Base-by-base conservation (phyloP, 1,140 invertebrate species). In the Ruditapes philippinarum region DNA sequence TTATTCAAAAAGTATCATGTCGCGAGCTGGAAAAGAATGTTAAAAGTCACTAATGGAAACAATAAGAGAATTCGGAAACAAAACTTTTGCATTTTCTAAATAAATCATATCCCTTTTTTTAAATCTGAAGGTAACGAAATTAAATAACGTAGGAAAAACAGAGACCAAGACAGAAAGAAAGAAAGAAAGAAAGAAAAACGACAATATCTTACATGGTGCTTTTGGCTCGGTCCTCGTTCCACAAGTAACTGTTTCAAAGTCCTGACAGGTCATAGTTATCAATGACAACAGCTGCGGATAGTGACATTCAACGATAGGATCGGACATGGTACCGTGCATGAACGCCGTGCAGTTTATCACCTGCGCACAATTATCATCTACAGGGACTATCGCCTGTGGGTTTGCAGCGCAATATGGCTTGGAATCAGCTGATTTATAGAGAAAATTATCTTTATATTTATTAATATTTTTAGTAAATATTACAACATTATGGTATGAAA, bases 241-340 rank as follows among this genome's bases (percentile, higher is more conserved):
- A 89, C 92, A 93, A 1, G 68, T 38, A 7, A 93, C 92, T 25
- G 90, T 62, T 38, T 86, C 78, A 62, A 93, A 93, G 60, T 92
- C 90, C 49, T 92, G 83, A 45, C 92, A 93, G 45, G 81, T 91
- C 70, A 90, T 36, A 0, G 91, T 90, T 0, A 38, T 78, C 0
- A 45, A 5, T n/a, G 90, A 91, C 54, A 92, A 93, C 28, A 93
- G 90, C 68, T 93, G 91, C 14, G 92, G 92, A 76, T 93, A 93
- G 1, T 89, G 90, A 54, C 92, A 93, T 78, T 93, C 92, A 80
- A 57, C 12, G 19, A 87, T 68, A 11, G 84, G 84, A 40, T 78
- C 73, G 4, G 70, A 45, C 11, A 36, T 3, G 28, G 3, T 28
- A 9, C 83, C 70, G 1, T 7, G n/a, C 33, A 28, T 40, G 33